Percentiles rank a stretch among this genome's conserved stretches.
Conservation (phyloP, 2,113 vertebrate species). For the Saguinus midas region DNA sequence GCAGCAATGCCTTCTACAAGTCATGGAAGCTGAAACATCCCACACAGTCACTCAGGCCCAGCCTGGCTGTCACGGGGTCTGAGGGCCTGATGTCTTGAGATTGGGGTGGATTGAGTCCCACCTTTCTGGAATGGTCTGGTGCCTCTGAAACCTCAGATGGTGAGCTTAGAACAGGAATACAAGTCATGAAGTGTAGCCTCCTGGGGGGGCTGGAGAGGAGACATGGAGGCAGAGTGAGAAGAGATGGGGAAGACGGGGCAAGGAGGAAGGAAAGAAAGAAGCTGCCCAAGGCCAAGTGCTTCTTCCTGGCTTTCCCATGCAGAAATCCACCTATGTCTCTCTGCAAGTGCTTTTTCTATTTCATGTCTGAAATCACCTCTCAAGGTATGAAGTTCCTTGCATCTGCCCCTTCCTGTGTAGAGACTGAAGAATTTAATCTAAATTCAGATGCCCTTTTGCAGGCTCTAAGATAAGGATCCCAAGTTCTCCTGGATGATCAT, state of each 20-base stretch:
- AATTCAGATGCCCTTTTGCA: neutral
- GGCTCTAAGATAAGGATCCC: neutral
- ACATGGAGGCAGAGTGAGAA: rapidly evolving
- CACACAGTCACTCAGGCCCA: neutral
- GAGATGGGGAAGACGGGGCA: neutral
- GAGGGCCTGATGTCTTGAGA: neutral
- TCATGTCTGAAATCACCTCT: neutral
- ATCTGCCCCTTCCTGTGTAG: neutral
- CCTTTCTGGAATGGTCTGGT: neutral
- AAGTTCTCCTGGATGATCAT: neutral
- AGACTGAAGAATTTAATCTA: rapidly evolving
- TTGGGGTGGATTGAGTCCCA: neutral
- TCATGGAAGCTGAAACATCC: rapidly evolving
- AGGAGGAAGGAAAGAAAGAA: neutral
- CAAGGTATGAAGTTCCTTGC: neutral
- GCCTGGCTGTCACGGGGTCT: neutral
- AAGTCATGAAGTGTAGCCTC: neutral
- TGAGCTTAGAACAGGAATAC: neutral
- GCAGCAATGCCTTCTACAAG: neutral
- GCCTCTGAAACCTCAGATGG: neutral
- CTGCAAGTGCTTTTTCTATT: neutral
- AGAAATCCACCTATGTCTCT: neutral
- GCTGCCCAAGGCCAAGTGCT: neutral
- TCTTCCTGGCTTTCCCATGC: neutral
- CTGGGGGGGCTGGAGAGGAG: no score